These are phyloP conservation scores for Linnaemya tessellans DNA, from an alignment of 2,888 invertebrate species.

Conservation along the genomic window DNA sequence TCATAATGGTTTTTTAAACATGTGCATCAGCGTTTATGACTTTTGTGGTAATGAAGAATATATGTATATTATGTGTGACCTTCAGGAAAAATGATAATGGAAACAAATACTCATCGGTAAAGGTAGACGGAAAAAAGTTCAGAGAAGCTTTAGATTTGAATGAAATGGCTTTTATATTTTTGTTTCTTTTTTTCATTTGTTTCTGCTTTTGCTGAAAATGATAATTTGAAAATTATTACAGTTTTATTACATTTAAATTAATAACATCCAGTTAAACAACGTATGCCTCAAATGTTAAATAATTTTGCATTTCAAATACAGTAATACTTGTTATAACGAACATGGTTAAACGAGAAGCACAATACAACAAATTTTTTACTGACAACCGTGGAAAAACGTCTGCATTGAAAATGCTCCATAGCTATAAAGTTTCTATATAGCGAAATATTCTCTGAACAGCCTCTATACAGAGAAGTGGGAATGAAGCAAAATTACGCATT, in stretches of 20 bases:
- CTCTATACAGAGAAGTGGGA: too few species aligned
- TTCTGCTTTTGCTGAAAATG: too few species aligned
- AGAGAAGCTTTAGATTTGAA: not conserved
- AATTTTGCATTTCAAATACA: not conserved
- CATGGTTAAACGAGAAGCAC: too few species aligned
- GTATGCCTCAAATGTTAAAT: not conserved
- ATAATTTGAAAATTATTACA: not conserved
- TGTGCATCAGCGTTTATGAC: conserved; percentile 45
- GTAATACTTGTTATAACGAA: too few species aligned
- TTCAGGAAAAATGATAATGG: conserved; percentile 31
- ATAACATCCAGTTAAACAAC: too few species aligned
- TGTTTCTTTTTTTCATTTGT: not conserved
- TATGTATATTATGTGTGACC: conserved; percentile 61
- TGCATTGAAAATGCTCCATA: too few species aligned
- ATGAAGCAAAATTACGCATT: too few species aligned
- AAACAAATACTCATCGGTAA: not conserved
- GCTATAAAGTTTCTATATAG: too few species aligned
- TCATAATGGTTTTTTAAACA: conserved; percentile 40
- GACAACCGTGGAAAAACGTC: too few species aligned
- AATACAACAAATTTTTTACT: not conserved
- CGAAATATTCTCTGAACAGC: too few species aligned
- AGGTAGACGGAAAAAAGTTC: conserved; percentile 2
- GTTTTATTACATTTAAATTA: not conserved
- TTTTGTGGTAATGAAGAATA: conserved; percentile 42
- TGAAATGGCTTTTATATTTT: not conserved